These are phyloP conservation scores for Ibidorhyncha struthersii DNA, from an alignment of 2,113 vertebrate species.

Conservation along the genomic window DNA sequence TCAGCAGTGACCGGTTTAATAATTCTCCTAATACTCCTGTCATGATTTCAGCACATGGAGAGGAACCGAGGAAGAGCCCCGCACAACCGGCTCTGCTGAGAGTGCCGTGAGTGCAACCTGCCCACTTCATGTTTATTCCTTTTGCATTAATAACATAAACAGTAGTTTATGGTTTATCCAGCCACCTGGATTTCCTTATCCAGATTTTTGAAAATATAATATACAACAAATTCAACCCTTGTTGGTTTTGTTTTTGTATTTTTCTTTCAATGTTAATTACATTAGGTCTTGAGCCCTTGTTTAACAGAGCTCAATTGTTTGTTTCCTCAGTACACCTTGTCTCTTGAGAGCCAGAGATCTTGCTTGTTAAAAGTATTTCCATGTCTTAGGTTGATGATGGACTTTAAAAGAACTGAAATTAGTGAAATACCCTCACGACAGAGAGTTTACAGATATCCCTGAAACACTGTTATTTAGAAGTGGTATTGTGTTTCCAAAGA, in stretches of 20 bases:
- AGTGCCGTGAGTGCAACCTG: not conserved
- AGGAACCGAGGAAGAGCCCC: not conserved
- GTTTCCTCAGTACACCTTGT: conserved; percentile 12
- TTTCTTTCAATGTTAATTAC: not conserved
- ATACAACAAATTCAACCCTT: not conserved
- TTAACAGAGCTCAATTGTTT: not conserved
- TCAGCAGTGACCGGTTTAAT: not conserved
- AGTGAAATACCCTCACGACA: conserved; percentile 1
- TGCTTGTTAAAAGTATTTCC: conserved; percentile 45
- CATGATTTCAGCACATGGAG: not conserved
- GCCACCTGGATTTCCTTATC: not conserved
- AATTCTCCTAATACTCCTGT: not conserved
- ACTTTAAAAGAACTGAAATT: conserved; percentile 40
- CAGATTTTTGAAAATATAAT: not conserved
- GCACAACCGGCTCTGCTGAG: not conserved
- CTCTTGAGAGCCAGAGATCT: conserved; percentile 7
- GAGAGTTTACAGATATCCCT: conserved; percentile 27
- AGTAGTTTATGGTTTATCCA: not conserved
- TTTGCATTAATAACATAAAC: not conserved
- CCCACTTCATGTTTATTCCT: not conserved
- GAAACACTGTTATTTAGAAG: conserved; percentile 53
- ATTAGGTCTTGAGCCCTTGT: not conserved
- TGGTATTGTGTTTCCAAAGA: conserved; percentile 20
- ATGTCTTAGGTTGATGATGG: conserved; percentile 25
- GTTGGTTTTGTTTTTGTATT: not conserved